Percentiles rank a stretch among this genome's conserved stretches.
Evolutionary conservation across 1,140 invertebrate genomes (phyloP).

Genomic region (Metaphire vulgaris): DNA sequence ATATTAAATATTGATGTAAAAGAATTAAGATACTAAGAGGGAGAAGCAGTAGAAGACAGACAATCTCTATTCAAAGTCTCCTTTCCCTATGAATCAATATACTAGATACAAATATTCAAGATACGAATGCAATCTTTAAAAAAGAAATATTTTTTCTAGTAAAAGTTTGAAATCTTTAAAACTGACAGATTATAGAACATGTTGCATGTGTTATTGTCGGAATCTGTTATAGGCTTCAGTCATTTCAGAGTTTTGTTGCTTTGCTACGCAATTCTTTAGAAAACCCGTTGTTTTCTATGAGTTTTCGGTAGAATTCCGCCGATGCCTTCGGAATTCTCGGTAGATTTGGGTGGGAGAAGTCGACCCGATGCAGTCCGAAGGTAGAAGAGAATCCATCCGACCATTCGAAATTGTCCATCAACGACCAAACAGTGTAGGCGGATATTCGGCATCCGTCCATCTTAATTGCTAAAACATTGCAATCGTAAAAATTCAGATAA

Average conservation of each 20-base stretch:
- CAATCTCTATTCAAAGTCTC: too few relatives aligned
- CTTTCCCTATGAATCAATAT: too few relatives aligned
- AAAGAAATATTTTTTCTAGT: too few relatives aligned
- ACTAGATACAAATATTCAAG: too few relatives aligned
- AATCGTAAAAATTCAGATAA: background rate
- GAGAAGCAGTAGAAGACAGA: too few relatives aligned
- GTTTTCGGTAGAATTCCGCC: slow-evolving; percentile 45
- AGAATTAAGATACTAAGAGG: too few relatives aligned
- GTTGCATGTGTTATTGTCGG: too few relatives aligned
- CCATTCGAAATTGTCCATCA: slow-evolving; percentile 74
- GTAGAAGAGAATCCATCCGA: slow-evolving; percentile 50
- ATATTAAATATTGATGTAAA: too few relatives aligned
- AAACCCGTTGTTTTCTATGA: slow-evolving; percentile 38
- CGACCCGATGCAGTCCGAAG: slow-evolving; percentile 65
- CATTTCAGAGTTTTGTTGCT: background rate
- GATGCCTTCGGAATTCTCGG: slow-evolving; percentile 64
- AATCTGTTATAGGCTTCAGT: too few relatives aligned
- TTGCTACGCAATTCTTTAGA: background rate
- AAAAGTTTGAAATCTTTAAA: too few relatives aligned
- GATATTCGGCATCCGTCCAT: slow-evolving; percentile 60
- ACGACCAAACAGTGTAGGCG: slow-evolving; percentile 64
- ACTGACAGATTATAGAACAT: too few relatives aligned
- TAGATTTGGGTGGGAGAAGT: slow-evolving; percentile 60
- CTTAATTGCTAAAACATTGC: slow-evolving; percentile 54
- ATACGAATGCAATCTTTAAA: too few relatives aligned